Base-by-base conservation (phyloP, 2,888 invertebrate genomes). In the Kryphioiulus occultus region DNA sequence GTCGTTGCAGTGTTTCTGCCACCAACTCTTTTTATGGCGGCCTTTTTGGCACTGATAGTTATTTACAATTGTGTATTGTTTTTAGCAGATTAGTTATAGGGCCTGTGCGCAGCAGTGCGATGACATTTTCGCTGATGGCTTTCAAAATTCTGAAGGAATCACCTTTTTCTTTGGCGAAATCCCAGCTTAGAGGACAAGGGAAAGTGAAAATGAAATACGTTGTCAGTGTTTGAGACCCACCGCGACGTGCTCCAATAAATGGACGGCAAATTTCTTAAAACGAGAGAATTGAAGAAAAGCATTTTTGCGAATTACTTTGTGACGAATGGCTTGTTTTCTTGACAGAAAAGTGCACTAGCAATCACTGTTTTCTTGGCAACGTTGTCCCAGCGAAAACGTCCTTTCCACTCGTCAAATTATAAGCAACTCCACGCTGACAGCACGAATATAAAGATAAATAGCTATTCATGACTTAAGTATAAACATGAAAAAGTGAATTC, bases 11-110 rank as follows among this genome's bases (percentile, higher is more conserved):
- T 32, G 12, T 78, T 42, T 53, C 19, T 53, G 15, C 26, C 83
- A 26, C 83, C 35, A 26, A 83, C 26, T 83, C 19, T 83, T 17
- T 83, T 32, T 83, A 83, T 53, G 53, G 53, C 26, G 35, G 17
- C 83, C 35, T 83, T 83, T 30, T 35, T 83, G 83, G 83, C 83
- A 83, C 35, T 83, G 83, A 83, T 83, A 83, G 83, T 83, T 83
- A 83, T 83, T 83, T 83, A 83, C 83, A 83, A 22, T 35, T 83
- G 32, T 32, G 83, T 83, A 83, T 83, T 83, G 83, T 83, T 83
- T 83, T 83, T 83, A 83, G 83, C 26, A 83, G 83, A 83, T 83
- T 83, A 26, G 83, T 26, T 83, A 26, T 83, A 83, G 19, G 83
- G 32, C 35, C 15, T 26, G 15, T 12, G 35, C 78, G 78, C 53